Base-by-base conservation (phyloP, 1,140 invertebrate genomes). In the Dysdera silvatica region DNA sequence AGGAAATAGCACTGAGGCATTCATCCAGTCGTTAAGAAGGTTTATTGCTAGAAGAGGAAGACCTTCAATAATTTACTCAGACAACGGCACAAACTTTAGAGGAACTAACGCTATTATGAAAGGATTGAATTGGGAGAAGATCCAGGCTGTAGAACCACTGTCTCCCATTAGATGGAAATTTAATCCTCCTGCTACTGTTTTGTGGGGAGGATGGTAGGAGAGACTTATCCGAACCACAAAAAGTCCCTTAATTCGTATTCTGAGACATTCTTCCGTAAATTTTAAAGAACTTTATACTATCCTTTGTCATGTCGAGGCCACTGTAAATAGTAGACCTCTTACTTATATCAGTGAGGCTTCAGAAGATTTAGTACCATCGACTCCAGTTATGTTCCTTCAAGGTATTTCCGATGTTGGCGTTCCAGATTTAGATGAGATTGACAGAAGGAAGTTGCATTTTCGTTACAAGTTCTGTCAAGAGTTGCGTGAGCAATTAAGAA, bases 1-100 rank as follows among this genome's bases (percentile, higher is more conserved):
- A n/a, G n/a, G n/a, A n/a, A 43, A 79, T 6, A 66, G 72, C 4
- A 73, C 76, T 2, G 71, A 75, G 35, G 65, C 67, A 3, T 80
- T 80, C 52, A 47, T 79, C 4, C 65, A 72, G 5, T 70, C 72
- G 6, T 57, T 80, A 2, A 66, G 68, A n/a, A 54, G 78, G 16
- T 80, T 80, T 62, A 65, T 72, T 3, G 62, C 72, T 2, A 64
- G 74, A 4, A 64, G 78, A 43, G 67, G 68, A 33, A 14, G 29
- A 14, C 68, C 67, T 23, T 29, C 41, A 2, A 29, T 57, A 3
- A 49, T 60, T 33, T 61, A 49, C 5, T n/a, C n/a, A n/a, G 65
- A 68, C 43, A 68, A 68, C 53, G 65, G 61, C 40, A 52, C 29
- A 12, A 33, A 55, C 35, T 68, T 62, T 12, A 45, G 68, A 6